Conservation (phyloP, 2,888 invertebrate species). For the Sepiola atlantica region DNA sequence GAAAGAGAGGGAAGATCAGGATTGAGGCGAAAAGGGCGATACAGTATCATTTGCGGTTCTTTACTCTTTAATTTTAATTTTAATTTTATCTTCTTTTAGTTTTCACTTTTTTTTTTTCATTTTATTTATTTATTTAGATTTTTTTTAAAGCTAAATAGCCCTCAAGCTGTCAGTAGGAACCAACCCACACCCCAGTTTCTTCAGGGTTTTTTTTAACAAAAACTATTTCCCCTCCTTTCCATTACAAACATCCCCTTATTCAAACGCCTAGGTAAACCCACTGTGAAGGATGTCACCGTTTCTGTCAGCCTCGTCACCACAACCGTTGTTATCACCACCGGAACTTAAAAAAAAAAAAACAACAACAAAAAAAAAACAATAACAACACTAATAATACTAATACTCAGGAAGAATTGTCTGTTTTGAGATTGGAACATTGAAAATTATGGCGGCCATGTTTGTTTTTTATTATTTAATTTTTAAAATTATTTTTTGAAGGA, state of each 20-base stretch:
- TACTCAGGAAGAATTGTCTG: not conserved
- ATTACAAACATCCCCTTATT: not conserved
- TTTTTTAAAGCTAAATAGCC: not conserved
- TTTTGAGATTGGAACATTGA: not conserved
- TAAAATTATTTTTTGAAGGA: no score
- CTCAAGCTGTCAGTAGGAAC: slow-evolving; percentile 22
- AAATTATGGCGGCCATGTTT: not conserved
- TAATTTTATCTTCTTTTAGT: not conserved
- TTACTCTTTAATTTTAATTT: slow-evolving; percentile 8
- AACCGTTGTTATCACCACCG: not conserved
- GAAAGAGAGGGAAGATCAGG: not conserved
- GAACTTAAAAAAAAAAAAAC: not conserved
- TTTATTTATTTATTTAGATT: no score
- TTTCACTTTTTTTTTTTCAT: not conserved
- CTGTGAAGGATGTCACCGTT: slow-evolving; percentile 32
- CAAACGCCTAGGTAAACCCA: not conserved
- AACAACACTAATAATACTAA: slow-evolving; percentile 16
- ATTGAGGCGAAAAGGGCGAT: not conserved
- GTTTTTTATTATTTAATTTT: no score
- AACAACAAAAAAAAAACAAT: not conserved
- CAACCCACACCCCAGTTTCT: not conserved
- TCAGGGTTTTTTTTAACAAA: no score
- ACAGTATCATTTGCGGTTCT: not conserved
- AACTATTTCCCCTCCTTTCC: not conserved
- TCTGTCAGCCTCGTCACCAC: not conserved